Evolutionary conservation across 1,140 invertebrate species (phyloP).

Genomic region (Prorops nasuta): DNA sequence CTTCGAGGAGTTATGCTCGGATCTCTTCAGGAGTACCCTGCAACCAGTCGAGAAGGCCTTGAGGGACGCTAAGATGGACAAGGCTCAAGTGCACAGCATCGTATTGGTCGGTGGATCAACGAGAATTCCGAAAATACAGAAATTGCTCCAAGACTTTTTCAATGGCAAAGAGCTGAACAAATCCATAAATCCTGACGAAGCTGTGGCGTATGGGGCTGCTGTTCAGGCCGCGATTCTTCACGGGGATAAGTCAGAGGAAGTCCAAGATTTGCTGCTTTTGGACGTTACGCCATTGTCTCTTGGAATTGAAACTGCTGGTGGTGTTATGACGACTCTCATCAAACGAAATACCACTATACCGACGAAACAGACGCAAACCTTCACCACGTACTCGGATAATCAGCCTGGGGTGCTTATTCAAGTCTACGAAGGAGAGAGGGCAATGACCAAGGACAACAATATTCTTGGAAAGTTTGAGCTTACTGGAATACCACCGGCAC

Average conservation of each 20-base stretch:
- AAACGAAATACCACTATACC: conserved; percentile 68
- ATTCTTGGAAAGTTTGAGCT: conserved; percentile 76
- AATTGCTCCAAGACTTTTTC: conserved; percentile 63
- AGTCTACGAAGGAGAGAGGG: conserved; percentile 79
- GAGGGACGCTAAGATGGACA: conserved; percentile 70
- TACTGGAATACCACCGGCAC: conserved; percentile 78
- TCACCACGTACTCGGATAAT: conserved; percentile 70
- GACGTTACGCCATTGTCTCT: conserved; percentile 67
- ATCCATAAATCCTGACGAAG: conserved; percentile 73
- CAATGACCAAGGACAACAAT: conserved; percentile 80
- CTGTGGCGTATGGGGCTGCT: conserved; percentile 74
- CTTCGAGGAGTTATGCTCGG: conserved; percentile 70
- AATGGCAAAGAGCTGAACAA: conserved; percentile 70
- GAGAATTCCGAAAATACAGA: conserved; percentile 64
- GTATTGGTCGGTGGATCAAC: conserved; percentile 64
- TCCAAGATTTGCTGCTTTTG: conserved; percentile 77
- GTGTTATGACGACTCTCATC: conserved; percentile 68
- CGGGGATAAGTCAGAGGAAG: conserved; percentile 54
- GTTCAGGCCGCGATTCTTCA: conserved; percentile 70
- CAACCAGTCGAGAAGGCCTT: conserved; percentile 72
- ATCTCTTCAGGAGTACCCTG: conserved; percentile 65
- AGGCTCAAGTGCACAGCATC: conserved; percentile 60
- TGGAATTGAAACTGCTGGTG: conserved; percentile 67
- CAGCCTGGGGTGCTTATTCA: conserved; percentile 71
- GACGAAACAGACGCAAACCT: conserved; percentile 65